Percentiles rank a stretch among this genome's conserved stretches.
Conservation (phyloP, 30 jellyfish, hydroid and myxozoan genomes). For the Mastigias papua region DNA sequence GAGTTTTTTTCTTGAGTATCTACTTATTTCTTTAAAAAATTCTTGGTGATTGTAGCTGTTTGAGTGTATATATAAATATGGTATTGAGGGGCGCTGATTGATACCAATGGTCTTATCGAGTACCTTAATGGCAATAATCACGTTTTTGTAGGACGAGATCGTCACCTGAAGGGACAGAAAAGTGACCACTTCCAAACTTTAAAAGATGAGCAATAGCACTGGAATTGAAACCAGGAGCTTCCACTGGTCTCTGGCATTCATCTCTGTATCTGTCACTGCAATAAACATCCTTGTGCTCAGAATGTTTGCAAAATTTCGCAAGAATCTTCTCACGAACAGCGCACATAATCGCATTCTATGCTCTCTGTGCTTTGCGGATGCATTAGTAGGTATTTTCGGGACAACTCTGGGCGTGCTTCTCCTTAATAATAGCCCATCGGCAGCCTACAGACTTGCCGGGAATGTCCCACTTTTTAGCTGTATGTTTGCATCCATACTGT, state of each 20-base stretch:
- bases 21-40: too few species aligned
- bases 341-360: conserved; percentile 32
- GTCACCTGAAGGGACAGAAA: neutral
- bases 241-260: conserved; percentile 6
- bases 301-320: conserved; percentile 39
- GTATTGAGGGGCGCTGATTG: too few species aligned
- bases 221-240: too few species aligned
- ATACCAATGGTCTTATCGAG: too few species aligned
- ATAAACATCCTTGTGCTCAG: conserved; percentile 9
- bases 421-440: neutral
- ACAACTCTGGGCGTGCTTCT: conserved; percentile 12
- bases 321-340: neutral
- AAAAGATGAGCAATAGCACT: too few species aligned
- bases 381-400: conserved; percentile 34
- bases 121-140: too few species aligned
- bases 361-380: conserved; percentile 41
- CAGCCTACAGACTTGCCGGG: conserved; percentile 39
- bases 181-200: conserved; percentile 2
- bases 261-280: neutral
- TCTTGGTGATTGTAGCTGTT: too few species aligned
- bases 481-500: conserved; percentile 41
- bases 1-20: too few species aligned
- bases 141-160: too few species aligned
- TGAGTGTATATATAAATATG: too few species aligned
- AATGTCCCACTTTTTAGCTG: conserved; percentile 44